Evolutionary conservation across 2,797 vertebrate genomes (phyloP), one percentile per base, ranked within the genome.

Genomic region (Liparis tanakae): DNA sequence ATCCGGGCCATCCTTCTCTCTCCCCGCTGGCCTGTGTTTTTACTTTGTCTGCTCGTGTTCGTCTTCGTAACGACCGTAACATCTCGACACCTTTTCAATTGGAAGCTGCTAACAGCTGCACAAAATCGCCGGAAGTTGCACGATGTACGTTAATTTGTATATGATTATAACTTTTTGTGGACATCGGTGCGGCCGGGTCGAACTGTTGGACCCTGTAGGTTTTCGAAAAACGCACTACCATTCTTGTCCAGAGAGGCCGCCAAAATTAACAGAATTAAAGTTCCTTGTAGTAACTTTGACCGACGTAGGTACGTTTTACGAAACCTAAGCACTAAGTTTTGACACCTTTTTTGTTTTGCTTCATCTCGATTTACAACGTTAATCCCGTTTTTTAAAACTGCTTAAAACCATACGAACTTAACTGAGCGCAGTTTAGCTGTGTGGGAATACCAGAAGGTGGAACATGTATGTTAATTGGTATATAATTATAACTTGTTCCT

Each of bases 1-100:
- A 65, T 51, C 77, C 84, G 56, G 1, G 39, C 56, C 63, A 74
- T 71, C 79, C 48, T 34, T 80, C 60, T 70, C 36, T 30, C 56
- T 18, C 9, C 14, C 5, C 37, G 7, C 12, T 9, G 10, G n/a
- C 39, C 18, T 10, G 0, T 30, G n/a, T 14, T 25, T 64, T 13
- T 48, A 6, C n/a, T 37, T 36, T 30, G 7, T 61, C 39, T n/a
- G 6, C 25, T 59, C 4, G 1, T 30, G 44, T 22, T 34, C 18
- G 6, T 48, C 69, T 41, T 36, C 4, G 34, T 3, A 17, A 20
- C 22, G 18, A 41, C 17, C n/a, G 5, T 1, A 3, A 43, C 43
- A n/a, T n/a, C n/a, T 55, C 5, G 0, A 51, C 51, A 34, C 2
- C 10, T 55, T 53, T 20, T 71, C 3, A 50, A 3, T 15, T 8